Evolutionary conservation across 2,113 vertebrate genomes (phyloP).

Genomic region (Triplophysa tibetana): DNA sequence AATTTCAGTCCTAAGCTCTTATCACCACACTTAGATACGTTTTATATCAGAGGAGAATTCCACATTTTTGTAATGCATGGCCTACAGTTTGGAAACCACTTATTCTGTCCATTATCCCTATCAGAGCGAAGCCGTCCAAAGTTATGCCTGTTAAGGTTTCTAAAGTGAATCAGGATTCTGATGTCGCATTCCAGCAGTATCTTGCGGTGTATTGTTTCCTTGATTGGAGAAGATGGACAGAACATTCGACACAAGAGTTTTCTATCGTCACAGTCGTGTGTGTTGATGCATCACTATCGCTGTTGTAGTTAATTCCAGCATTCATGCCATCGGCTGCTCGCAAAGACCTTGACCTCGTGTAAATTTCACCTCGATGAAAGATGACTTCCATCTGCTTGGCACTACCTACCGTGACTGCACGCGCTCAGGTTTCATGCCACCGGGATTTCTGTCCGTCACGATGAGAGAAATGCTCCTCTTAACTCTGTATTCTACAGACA

Average conservation of each 20-base stretch:
- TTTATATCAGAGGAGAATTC: slow-evolving; percentile 25
- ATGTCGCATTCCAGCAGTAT: not conserved
- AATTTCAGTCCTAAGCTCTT: slow-evolving; percentile 11
- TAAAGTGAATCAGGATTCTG: not conserved
- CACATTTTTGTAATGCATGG: not conserved
- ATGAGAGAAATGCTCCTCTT: slow-evolving; percentile 53
- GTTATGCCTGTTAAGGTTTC: not conserved
- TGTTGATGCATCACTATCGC: not conserved
- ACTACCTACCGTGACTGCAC: slow-evolving; percentile 7
- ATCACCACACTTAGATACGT: not conserved
- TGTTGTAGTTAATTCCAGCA: slow-evolving; percentile 45
- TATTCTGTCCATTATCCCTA: slow-evolving; percentile 1
- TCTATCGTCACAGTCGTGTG: not conserved
- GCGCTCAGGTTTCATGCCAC: slow-evolving; percentile 55
- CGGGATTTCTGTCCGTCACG: slow-evolving; percentile 52
- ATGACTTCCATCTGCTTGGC: slow-evolving; percentile 58
- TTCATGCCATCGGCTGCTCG: not conserved
- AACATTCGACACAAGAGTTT: not conserved
- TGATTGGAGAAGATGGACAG: not conserved
- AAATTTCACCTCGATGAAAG: slow-evolving; percentile 49
- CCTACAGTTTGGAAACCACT: not conserved
- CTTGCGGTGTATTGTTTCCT: not conserved
- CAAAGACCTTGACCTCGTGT: slow-evolving; percentile 39
- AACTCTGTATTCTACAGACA: slow-evolving; percentile 26
- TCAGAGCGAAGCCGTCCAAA: not conserved